Percentiles rank a stretch among this genome's conserved stretches.
Evolutionary conservation across 2,113 vertebrate species (phyloP).

Genomic region (Gambusia holbrooki): DNA sequence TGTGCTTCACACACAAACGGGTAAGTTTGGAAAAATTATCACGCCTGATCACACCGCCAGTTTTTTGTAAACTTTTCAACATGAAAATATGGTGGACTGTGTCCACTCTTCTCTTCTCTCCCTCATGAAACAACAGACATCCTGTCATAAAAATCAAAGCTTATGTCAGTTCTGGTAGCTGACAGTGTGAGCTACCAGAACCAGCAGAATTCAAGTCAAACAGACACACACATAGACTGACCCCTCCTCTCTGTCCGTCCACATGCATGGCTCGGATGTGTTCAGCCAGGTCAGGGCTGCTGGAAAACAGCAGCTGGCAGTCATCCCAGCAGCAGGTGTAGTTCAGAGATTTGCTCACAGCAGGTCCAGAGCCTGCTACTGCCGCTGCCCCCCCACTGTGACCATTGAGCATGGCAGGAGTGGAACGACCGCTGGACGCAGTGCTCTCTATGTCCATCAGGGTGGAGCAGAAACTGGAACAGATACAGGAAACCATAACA

Average conservation of each 20-base stretch:
- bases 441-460: constrained; percentile 97
- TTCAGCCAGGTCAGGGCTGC: constrained; percentile 95
- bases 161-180: too few species aligned
- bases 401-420: constrained; percentile 94
- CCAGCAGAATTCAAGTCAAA: too few species aligned
- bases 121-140: too few species aligned
- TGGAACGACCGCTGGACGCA: constrained; percentile 95
- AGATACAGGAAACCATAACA: not conserved
- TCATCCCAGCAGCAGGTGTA: constrained; percentile 98
- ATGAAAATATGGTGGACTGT: too few species aligned
- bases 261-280: constrained; percentile 94
- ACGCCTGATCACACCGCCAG: too few species aligned
- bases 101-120: too few species aligned
- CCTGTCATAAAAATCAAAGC: too few species aligned
- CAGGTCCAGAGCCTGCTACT: constrained; percentile 49
- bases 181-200: too few species aligned
- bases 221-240: constrained; percentile 61
- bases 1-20: too few species aligned
- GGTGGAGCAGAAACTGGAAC: constrained; percentile 91
- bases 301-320: constrained; percentile 91
- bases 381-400: constrained; percentile 74
- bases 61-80: too few species aligned
- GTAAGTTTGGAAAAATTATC: too few species aligned
- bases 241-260: constrained; percentile 95
- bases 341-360: constrained; percentile 86